Base-by-base conservation (phyloP, 2,888 invertebrate species). In the Ophioninae sp. region DNA sequence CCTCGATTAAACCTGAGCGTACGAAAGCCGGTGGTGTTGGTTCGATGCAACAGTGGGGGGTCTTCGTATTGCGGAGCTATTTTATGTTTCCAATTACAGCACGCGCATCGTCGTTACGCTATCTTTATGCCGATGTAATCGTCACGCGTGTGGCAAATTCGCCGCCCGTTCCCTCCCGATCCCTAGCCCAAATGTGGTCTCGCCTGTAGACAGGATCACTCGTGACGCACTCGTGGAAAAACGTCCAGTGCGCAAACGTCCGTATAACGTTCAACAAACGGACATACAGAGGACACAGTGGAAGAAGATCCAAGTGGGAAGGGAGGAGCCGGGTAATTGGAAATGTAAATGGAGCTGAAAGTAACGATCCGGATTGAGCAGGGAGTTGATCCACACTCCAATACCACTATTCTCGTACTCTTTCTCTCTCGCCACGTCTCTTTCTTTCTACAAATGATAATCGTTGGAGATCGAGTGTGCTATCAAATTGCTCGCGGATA, bases 341-440 rank as follows among this genome's bases (percentile, higher is more conserved):
- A 90, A 90, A 90, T 90, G 89, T 87, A 89, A 90, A 90, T 88
- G 88, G 85, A 71, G 79, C 82, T 80, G 85, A 83, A 88, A 88
- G 89, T 87, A 88, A 90, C 85, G 87, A 88, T 88, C 85, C 63
- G 85, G 87, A 87, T 88, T 82, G 82, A 81, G 79, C 86, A 56
- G 75, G 69, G 65, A 71, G 74, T 71, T 61, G 80, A 81, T 79
- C 77, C 65, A 71, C 71, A 77, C 76, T 79, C 73, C 76, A 63
- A 71, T 74, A 77, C 76, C 79, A 77, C 76, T 56, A 72, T 63
- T 73, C 74, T 56, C 67, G 73, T 75, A 76, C 77, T 81, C 61
- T 79, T 17, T 37, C 39, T 30, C 58, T 13, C 56, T n/a, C 59
- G 69, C 71, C 51, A 37, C 75, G 37, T 67, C 20, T 75, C 71